phyloP scores from a whole-genome alignment of 2,113 vertebrate species.

The Ovis aries region ARS-UI_Ramb_v3.0 NC_056073.1:50779001-50779500 shows the following conservation, averaged over 20 bases:
- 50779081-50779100: background rate
- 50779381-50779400: slow-evolving; percentile 67
- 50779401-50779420: slow-evolving; percentile 63
- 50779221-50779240: slow-evolving; percentile 87
- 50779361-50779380: slow-evolving; percentile 67
- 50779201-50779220: slow-evolving; percentile 97
- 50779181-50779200: slow-evolving; percentile 85
- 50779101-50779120: background rate
- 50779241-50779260: slow-evolving; percentile 89
- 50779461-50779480: slow-evolving; percentile 42
- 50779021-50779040: slow-evolving; percentile 5
- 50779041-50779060: background rate
- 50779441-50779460: slow-evolving; percentile 17
- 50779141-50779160: slow-evolving; percentile 88
- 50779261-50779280: slow-evolving; percentile 80
- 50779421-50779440: slow-evolving; percentile 1
- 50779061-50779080: background rate
- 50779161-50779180: slow-evolving; percentile 93
- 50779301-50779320: slow-evolving; percentile 76
- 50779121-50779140: background rate
- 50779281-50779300: slow-evolving; percentile 82
- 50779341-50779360: slow-evolving; percentile 67
- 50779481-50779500: slow-evolving; percentile 52
- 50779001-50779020: background rate
- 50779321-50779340: slow-evolving; percentile 77